Conservation (phyloP, 1,140 invertebrate species). For the Lycorma delicatula region DNA sequence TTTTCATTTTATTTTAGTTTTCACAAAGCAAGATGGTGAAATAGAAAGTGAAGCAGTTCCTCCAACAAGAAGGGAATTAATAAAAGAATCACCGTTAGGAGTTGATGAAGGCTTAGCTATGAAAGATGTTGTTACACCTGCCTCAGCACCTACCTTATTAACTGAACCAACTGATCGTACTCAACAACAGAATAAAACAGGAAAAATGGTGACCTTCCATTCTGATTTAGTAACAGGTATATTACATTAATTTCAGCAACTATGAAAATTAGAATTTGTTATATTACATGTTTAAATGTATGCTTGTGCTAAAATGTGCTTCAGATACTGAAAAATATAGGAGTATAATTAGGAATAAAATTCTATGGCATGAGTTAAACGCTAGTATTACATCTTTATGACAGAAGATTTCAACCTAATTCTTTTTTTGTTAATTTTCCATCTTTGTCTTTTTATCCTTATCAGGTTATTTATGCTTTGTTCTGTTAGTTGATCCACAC, state of each 20-base stretch:
- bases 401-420: no score
- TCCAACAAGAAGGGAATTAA: constrained; percentile 10
- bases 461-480: no score
- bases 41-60: constrained; percentile 28
- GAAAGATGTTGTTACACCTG: constrained; percentile 13
- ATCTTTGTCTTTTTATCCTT: no score
- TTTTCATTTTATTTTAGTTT: constrained; percentile 24
- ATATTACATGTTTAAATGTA: no score
- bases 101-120: constrained; percentile 11
- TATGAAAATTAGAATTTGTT: no score
- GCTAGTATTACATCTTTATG: no score
- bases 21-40: constrained; percentile 32
- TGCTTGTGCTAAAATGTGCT: no score
- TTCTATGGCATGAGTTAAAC: no score
- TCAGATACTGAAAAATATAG: no score
- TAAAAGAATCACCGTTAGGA: constrained; percentile 7
- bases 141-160: not conserved
- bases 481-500: no score
- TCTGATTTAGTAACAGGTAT: constrained; percentile 22
- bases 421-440: no score
- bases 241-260: not conserved
- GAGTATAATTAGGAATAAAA: no score
- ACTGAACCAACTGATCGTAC: not conserved
- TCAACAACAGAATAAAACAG: not conserved
- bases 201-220: constrained; percentile 17